Evolutionary conservation across 2,113 vertebrate species (phyloP), one percentile per base, ranked within the genome.

Genomic region (Brachypodius melanocephalos): DNA sequence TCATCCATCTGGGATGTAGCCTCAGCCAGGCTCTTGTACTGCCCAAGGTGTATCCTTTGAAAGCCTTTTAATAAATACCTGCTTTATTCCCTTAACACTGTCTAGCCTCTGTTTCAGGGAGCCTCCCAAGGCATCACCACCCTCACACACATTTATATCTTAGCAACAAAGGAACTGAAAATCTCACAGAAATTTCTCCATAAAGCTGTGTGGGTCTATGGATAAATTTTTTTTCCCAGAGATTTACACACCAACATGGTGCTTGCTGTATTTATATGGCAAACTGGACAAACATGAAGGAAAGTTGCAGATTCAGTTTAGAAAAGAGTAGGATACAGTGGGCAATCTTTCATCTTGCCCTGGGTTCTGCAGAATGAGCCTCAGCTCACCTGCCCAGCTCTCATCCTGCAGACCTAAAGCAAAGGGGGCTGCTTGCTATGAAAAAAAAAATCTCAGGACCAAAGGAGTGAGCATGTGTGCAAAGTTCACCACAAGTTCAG

Each of bases 401-500:
- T 51, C 72, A 46, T 31, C 20, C 38, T 51, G 38, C 49, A 82
- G 71, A 34, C 38, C 65, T 65, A 28, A 65, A 83, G 34, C 38
- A 54, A 68, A 69, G 43, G n/a, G n/a, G 22, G 9, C 34, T 93
- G 43, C 40, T 77, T 26, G 34, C 74, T 58, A 14, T 12, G 55
- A 51, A 93, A 91, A 46, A 91, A 46, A 73, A 31, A 28, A 20
- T 42, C 38, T 55, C 51, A 52, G 75, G 57, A 59, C 51, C 29
- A 48, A 61, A 84, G 40, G 31, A 95, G 48, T 31, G 72, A 94
- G 92, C 75, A 67, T 93, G 75, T 72, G 75, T 85, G 89, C 63
- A 96, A 90, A 93, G 95, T 96, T 97, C 96, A 94, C 6, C 11
- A 54, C 0, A 9, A 97, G 96, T 94, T 96, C 91, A 96, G 71